Conservation (phyloP, 1,140 invertebrate genomes). For the Saccostrea cuccullata region DNA sequence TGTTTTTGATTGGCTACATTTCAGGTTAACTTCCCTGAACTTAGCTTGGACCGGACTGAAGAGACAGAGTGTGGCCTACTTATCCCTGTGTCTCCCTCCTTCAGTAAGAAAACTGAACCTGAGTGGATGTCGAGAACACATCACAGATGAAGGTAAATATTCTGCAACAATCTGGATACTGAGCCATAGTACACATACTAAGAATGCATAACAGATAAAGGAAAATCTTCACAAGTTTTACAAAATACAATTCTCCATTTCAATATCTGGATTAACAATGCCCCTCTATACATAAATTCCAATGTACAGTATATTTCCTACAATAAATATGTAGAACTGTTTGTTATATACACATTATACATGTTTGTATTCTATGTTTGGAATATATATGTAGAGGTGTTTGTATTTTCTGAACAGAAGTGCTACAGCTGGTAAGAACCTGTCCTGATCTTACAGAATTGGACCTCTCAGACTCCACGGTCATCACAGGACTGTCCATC, state of each 20-base stretch:
- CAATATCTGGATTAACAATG: too few species aligned
- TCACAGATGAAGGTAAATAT: slow-evolving; percentile 86
- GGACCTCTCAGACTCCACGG: slow-evolving; percentile 91
- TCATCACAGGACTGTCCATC: slow-evolving; percentile 83
- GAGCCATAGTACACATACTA: too few species aligned
- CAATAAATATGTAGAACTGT: too few species aligned
- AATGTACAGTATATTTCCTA: too few species aligned
- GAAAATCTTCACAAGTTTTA: neutral
- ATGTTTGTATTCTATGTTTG: too few species aligned
- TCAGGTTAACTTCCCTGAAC: slow-evolving; percentile 87
- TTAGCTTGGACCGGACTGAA: slow-evolving; percentile 89
- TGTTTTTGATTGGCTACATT: slow-evolving; percentile 65
- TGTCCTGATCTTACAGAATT: slow-evolving; percentile 88
- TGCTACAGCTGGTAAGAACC: slow-evolving; percentile 82
- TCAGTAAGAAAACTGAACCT: slow-evolving; percentile 87
- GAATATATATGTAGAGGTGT: too few species aligned
- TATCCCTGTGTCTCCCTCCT: slow-evolving; percentile 83
- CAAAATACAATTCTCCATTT: too few species aligned
- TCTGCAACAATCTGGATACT: neutral
- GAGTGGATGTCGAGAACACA: slow-evolving; percentile 87
- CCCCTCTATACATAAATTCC: too few species aligned
- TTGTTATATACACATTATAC: too few species aligned
- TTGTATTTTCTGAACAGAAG: slow-evolving; percentile 81
- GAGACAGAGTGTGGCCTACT: slow-evolving; percentile 81
- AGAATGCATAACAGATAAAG: neutral